Conservation (phyloP, 1,140 invertebrate species). For the Bombus picipes region DNA sequence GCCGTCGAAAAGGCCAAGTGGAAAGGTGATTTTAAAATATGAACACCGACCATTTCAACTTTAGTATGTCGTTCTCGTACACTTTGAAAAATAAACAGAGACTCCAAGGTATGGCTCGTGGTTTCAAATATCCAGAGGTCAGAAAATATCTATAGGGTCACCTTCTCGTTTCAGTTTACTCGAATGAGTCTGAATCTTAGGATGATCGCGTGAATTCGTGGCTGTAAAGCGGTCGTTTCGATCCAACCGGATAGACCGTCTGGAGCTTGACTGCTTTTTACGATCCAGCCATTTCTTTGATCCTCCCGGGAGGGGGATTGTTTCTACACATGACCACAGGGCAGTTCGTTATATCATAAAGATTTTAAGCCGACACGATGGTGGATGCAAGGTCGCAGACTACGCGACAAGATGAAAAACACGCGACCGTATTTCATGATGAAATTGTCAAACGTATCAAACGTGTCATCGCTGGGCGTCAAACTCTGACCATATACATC, state of each 20-base stretch:
- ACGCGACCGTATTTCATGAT: background rate
- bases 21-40: background rate
- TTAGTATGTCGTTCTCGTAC: background rate
- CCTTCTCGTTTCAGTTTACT: background rate
- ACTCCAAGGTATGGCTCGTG: background rate
- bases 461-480: constrained; percentile 27
- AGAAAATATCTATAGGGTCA: background rate
- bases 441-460: constrained; percentile 38
- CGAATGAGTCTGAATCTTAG: background rate
- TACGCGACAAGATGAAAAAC: constrained; percentile 8
- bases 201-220: background rate
- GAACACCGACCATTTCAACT: background rate
- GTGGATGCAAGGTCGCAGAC: background rate
- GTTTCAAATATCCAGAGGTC: background rate
- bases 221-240: background rate
- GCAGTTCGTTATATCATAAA: constrained; percentile 29
- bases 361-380: background rate
- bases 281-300: background rate
- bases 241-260: background rate
- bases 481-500: background rate
- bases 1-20: background rate
- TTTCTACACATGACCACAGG: background rate
- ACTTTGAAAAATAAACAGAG: background rate
- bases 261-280: background rate
- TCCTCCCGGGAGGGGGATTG: background rate